phyloP scores from a whole-genome alignment of 1,140 invertebrate genomes.

The Drosophila ambigua region DNA sequence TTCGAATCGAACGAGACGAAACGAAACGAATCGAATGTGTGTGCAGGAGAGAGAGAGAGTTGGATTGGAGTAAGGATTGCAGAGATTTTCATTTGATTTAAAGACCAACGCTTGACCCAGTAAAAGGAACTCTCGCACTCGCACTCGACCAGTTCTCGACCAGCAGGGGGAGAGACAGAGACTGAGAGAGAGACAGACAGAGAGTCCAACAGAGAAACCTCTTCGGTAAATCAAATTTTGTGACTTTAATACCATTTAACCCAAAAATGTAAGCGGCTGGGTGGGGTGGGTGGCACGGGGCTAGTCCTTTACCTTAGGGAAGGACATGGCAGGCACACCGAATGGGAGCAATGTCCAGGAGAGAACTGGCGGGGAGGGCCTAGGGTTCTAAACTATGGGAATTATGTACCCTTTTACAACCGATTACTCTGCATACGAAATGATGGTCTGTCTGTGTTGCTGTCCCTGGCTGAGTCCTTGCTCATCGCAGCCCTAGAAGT shows the following conservation, averaged over 20 bases:
- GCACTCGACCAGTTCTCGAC: no score
- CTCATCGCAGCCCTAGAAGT: not conserved
- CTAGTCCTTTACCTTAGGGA: no score
- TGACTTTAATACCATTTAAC: constrained; percentile 27
- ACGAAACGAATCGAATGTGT: no score
- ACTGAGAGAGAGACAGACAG: no score
- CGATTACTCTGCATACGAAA: constrained; percentile 66
- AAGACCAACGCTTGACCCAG: constrained; percentile 21
- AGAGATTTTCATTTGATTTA: constrained; percentile 16
- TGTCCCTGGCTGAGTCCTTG: constrained; percentile 5
- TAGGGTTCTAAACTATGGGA: constrained; percentile 20
- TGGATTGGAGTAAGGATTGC: not conserved
- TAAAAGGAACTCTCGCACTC: not conserved
- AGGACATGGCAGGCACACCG: not conserved
- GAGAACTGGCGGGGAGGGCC: constrained; percentile 6
- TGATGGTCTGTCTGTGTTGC: constrained; percentile 4
- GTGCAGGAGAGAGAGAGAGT: not conserved
- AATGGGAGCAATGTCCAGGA: not conserved
- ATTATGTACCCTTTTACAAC: constrained; percentile 68
- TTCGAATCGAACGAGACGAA: not conserved
- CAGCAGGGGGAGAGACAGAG: no score
- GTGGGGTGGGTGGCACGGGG: no score
- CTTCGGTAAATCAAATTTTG: constrained; percentile 33
- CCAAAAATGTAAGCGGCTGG: no score
- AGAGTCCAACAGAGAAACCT: not conserved